phyloP scores from a whole-genome alignment of 1,140 invertebrate species.

The Gryon sp. region DNA sequence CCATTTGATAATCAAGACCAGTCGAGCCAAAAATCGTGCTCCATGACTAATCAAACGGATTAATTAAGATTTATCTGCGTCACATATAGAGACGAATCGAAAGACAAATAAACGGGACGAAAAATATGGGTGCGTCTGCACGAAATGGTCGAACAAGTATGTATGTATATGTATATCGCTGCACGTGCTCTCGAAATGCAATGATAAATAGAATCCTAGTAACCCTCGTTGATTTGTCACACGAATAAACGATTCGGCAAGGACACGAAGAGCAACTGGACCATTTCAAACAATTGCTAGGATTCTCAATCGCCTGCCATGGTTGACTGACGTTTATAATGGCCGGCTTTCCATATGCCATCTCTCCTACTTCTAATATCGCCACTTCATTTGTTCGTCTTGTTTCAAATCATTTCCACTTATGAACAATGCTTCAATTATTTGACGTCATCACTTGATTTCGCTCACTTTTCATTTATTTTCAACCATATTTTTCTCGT shows the following conservation, averaged over 20 bases:
- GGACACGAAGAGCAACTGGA: conserved; percentile 46
- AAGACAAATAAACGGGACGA: conserved; percentile 41
- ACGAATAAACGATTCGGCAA: conserved; percentile 57
- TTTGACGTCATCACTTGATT: conserved; percentile 38
- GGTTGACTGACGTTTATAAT: conserved; percentile 59
- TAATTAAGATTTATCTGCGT: conserved; percentile 48
- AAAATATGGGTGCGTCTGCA: conserved; percentile 37
- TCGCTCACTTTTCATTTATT: too few species aligned
- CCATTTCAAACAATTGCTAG: conserved; percentile 55
- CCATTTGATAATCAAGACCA: conserved; percentile 24
- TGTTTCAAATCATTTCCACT: conserved; percentile 22
- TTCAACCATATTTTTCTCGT: conserved; percentile 1
- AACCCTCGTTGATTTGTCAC: conserved; percentile 59
- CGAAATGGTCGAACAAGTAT: neutral
- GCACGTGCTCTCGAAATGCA: conserved; percentile 38
- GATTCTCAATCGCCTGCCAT: conserved; percentile 50
- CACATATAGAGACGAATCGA: conserved; percentile 19
- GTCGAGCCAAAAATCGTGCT: conserved; percentile 28
- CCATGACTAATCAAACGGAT: conserved; percentile 46
- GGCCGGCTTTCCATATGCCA: conserved; percentile 52
- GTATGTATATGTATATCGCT: conserved; percentile 2
- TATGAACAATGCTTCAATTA: conserved; percentile 32
- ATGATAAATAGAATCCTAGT: conserved; percentile 50
- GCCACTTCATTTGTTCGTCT: conserved; percentile 22
- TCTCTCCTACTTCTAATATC: conserved; percentile 36